A percentile compares a stretch with the other conserved stretches of the same genome.
phyloP scores from a whole-genome alignment of 2,888 invertebrate genomes.

The Tolmerus cingulatus region DNA sequence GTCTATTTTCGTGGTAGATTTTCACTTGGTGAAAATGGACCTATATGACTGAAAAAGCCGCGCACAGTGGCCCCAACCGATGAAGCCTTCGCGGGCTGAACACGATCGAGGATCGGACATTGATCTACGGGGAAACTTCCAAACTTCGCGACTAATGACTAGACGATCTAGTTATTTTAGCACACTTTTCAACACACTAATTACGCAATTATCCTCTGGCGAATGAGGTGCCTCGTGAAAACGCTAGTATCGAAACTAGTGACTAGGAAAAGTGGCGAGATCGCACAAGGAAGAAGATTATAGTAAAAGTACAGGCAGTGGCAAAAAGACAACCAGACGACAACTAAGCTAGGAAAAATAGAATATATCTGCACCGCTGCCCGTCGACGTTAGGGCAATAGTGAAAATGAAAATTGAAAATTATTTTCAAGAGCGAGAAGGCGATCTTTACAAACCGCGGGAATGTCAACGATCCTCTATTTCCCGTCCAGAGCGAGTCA shows the following conservation, averaged over 20 bases:
- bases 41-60: slow-evolving; percentile 18
- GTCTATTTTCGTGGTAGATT: slow-evolving; percentile 24
- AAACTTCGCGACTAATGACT: background rate
- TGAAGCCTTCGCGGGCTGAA: slow-evolving; percentile 13
- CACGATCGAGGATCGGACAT: slow-evolving; percentile 43
- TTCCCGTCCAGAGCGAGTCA: background rate
- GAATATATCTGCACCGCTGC: background rate
- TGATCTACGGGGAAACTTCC: slow-evolving; percentile 44
- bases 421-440: slow-evolving; percentile 14
- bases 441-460: background rate
- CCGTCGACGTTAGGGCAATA: background rate
- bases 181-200: slow-evolving; percentile 17
- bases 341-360: background rate
- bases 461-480: background rate
- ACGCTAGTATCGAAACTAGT: background rate
- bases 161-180: background rate
- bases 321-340: slow-evolving; percentile 8
- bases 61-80: background rate
- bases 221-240: background rate
- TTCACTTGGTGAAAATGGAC: slow-evolving; percentile 16
- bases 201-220: slow-evolving; percentile 16
- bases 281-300: background rate
- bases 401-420: background rate
- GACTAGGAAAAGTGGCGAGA: background rate
- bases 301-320: background rate